A percentile compares a stretch with the other conserved stretches of the same genome.
These are phyloP conservation scores for Heliothis virescens DNA, from an alignment of 1,140 invertebrate genomes.

Conservation along the genomic window DNA sequence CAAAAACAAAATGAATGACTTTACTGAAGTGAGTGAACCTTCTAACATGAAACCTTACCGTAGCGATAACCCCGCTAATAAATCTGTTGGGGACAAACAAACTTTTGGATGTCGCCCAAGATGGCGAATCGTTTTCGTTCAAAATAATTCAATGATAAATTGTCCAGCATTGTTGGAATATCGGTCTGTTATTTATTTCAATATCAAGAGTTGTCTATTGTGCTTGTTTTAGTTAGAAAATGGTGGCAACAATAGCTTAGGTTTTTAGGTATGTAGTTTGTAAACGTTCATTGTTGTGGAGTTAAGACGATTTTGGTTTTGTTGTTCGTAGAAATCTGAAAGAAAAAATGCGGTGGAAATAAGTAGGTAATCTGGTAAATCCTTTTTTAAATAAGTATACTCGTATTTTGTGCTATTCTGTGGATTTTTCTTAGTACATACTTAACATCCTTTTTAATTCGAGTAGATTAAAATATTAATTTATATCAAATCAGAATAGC, in stretches of 20 bases:
- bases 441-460: no score
- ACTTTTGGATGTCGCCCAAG: conserved; percentile 42
- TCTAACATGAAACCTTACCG: background rate
- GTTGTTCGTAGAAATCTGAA: background rate
- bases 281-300: conserved; percentile 14
- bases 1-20: no score
- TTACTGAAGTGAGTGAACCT: background rate
- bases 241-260: conserved; percentile 5
- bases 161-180: conserved; percentile 33
- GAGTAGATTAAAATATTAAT: no score
- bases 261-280: background rate
- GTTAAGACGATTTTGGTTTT: background rate
- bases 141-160: conserved; percentile 46
- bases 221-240: conserved; percentile 24
- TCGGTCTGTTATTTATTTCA: conserved; percentile 29
- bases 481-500: no score
- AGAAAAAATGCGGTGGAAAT: background rate
- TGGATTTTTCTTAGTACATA: no score
- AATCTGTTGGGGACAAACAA: conserved; percentile 40
- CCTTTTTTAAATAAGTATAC: no score
- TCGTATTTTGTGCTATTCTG: no score
- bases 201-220: conserved; percentile 5
- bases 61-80: conserved; percentile 9
- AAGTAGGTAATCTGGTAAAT: no score
- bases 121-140: conserved; percentile 34